Evolutionary conservation across 2,113 vertebrate genomes (phyloP), one percentile per base, ranked within the genome.

Genomic region (Trichomycterus rosablanca): DNA sequence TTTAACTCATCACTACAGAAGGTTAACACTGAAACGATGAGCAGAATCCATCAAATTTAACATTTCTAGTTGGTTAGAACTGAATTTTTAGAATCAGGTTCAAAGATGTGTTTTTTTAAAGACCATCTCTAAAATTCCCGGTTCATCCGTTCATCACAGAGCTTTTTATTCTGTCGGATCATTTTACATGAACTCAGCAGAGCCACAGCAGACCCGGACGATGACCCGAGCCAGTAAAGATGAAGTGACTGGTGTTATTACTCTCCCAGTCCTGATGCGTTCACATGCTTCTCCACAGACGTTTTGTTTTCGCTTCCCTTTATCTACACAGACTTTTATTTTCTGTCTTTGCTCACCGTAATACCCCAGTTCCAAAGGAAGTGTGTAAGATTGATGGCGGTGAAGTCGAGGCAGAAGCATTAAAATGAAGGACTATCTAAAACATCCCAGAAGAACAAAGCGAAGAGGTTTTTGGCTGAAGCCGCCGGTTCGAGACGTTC

Each of bases 391-490:
- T 22, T 66, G 61, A 73, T 65, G 61, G 46, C 58, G 55, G 51
- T 56, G 59, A 50, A 57, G 59, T 62, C 43, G 24, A 32, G 32
- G 50, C 48, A 59, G 43, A 56, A 35, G 46, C 28, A 59, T 59
- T 60, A 60, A 51, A 50, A 64, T 42, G 35, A 61, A 59, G 59
- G 58, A 3, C 66, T 37, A 58, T 65, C 59, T 24, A 30, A 42
- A 67, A 58, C 63, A 68, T 61, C 44, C 51, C 20, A 22, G 30
- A 24, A 32, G 57, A 64, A 48, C 60, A 46, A 52, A 53, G 51
- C 46, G 56, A 65, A 60, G 30, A 40, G 46, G 15, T 52, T 66
- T 46, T 63, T 58, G 63, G 72, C 52, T 66, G 34, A 59, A 66
- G 56, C 19, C 4, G 37, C 16, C 26, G 15, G 15, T 40, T 53